Conservation (phyloP, 2,113 vertebrate species). For the Xiphophorus maculatus region DNA sequence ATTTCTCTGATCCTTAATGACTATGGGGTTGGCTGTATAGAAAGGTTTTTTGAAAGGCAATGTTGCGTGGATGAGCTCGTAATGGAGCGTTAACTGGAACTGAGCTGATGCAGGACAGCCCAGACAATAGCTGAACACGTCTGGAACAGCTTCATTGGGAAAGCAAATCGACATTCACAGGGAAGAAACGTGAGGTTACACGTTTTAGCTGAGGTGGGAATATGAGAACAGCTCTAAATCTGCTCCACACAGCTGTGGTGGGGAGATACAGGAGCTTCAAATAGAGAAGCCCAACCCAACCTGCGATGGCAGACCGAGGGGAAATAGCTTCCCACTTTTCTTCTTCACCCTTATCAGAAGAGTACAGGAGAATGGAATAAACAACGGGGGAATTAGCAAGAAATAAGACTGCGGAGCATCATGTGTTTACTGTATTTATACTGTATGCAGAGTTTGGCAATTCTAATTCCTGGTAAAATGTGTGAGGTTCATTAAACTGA, state of each 20-base stretch:
- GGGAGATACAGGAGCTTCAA: slow-evolving; percentile 75
- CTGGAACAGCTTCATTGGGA: slow-evolving; percentile 62
- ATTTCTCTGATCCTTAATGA: slow-evolving; percentile 58
- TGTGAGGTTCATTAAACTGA: neutral
- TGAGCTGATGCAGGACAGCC: slow-evolving; percentile 55
- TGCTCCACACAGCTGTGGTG: slow-evolving; percentile 58
- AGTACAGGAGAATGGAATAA: slow-evolving; percentile 65
- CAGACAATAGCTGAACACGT: slow-evolving; percentile 59
- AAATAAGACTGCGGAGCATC: slow-evolving; percentile 49
- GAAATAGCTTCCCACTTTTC: slow-evolving; percentile 16
- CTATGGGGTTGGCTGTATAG: slow-evolving; percentile 36
- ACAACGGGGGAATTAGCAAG: slow-evolving; percentile 53
- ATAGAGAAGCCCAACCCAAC: slow-evolving; percentile 44
- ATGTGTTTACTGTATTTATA: slow-evolving; percentile 40
- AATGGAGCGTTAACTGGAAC: slow-evolving; percentile 54
- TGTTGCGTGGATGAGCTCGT: slow-evolving; percentile 36
- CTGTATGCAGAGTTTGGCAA: slow-evolving; percentile 1
- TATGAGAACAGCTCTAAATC: slow-evolving; percentile 36
- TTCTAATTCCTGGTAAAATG: slow-evolving; percentile 7
- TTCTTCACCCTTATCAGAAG: slow-evolving; percentile 70
- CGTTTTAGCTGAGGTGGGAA: slow-evolving; percentile 51
- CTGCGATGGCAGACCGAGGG: slow-evolving; percentile 30
- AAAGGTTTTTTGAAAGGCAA: slow-evolving; percentile 45
- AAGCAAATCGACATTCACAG: slow-evolving; percentile 54
- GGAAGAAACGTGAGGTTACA: slow-evolving; percentile 32